Conservation (phyloP, 1,140 invertebrate species). For the Geopemphigus sp. region DNA sequence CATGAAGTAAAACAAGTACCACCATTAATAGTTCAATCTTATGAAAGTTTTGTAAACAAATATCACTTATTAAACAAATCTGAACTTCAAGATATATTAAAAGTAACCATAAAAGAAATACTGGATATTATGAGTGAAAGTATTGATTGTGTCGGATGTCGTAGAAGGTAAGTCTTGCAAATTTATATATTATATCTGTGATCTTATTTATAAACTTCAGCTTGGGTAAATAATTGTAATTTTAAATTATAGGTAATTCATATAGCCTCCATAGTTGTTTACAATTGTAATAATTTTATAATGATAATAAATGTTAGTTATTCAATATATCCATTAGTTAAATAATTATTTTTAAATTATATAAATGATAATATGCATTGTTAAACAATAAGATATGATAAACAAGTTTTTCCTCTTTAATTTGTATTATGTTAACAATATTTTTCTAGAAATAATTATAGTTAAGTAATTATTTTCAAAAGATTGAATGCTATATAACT, state of each 20-base stretch:
- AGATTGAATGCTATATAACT: not conserved
- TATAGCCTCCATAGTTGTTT: too few species aligned
- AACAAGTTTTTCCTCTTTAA: too few species aligned
- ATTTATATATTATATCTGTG: not conserved
- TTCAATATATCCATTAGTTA: too few species aligned
- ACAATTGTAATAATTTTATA: too few species aligned
- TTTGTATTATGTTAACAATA: not conserved
- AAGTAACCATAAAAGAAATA: conserved; percentile 79
- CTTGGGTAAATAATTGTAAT: not conserved
- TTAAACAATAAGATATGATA: too few species aligned
- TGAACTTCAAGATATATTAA: conserved; percentile 75
- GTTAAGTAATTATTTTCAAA: not conserved
- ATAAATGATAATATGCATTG: too few species aligned
- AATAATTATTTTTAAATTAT: too few species aligned
- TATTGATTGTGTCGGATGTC: conserved; percentile 88
- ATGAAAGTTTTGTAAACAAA: conserved; percentile 67
- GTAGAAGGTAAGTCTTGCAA: conserved; percentile 68
- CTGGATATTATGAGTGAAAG: conserved; percentile 79
- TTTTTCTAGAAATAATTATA: not conserved
- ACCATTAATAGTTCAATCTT: conserved; percentile 28
- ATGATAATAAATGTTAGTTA: too few species aligned
- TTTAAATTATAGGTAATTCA: not conserved
- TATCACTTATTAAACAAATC: conserved; percentile 72
- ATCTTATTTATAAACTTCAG: not conserved
- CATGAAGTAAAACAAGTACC: conserved; percentile 44